A percentile compares a stretch with the other conserved stretches of the same genome.
Evolutionary conservation across 1,140 invertebrate genomes (phyloP).

Genomic region (Sarcophaga bullata): DNA sequence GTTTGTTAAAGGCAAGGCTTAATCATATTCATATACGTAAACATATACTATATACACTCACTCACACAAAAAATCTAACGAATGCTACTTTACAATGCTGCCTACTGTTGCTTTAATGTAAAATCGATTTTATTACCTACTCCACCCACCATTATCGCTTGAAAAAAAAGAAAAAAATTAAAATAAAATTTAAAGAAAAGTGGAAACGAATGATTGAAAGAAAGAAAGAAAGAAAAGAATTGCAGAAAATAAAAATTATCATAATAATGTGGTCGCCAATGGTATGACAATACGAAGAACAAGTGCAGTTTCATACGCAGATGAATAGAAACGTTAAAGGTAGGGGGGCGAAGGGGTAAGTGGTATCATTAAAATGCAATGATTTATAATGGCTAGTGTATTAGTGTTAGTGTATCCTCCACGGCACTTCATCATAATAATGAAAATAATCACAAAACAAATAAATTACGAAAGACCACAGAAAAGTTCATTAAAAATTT

Average conservation of each 20-base stretch:
- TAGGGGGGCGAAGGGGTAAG: neutral
- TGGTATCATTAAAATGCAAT: slow-evolving; percentile 16
- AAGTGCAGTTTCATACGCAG: neutral
- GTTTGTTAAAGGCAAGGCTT: slow-evolving; percentile 28
- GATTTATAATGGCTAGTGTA: slow-evolving; percentile 29
- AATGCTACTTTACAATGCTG: neutral
- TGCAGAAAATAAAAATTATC: slow-evolving; percentile 22
- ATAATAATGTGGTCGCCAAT: slow-evolving; percentile 33
- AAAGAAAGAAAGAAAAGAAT: slow-evolving; percentile 10
- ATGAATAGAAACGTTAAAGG: neutral
- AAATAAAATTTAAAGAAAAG: neutral
- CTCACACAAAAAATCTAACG: neutral
- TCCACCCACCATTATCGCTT: neutral
- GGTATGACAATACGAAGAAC: slow-evolving; percentile 23
- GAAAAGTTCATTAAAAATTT: slow-evolving; percentile 31
- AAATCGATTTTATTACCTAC: slow-evolving; percentile 27
- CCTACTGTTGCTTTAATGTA: slow-evolving; percentile 4
- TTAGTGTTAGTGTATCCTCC: too few species aligned
- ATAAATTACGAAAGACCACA: slow-evolving; percentile 23
- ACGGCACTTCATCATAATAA: neutral
- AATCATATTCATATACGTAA: neutral
- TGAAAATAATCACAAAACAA: neutral
- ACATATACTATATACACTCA: neutral
- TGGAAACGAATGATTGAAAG: neutral
- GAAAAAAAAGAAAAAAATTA: neutral